A percentile compares a stretch with the other conserved stretches of the same genome.
Conservation (phyloP, 2,797 vertebrate species). For the Peromyscus melanophrys region DNA sequence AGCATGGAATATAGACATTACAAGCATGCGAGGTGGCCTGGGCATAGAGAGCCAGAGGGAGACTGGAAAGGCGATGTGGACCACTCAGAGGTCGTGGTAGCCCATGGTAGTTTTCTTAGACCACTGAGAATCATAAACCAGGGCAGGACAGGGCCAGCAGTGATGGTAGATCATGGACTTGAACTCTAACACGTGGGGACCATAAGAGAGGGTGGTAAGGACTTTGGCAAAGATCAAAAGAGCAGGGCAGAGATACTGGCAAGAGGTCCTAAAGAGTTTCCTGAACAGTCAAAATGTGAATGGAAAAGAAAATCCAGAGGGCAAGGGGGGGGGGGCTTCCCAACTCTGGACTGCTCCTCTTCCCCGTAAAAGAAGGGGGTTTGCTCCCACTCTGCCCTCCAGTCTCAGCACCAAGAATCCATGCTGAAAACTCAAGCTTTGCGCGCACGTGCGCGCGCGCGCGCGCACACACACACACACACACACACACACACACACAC, state of each 20-base stretch:
- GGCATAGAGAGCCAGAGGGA: rapidly evolving
- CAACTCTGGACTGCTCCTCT: neutral
- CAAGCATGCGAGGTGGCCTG: neutral
- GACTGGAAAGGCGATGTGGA: too few relatives aligned
- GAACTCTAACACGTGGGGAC: neutral
- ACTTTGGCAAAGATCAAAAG: neutral
- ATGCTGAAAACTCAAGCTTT: neutral
- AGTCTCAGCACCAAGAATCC: neutral
- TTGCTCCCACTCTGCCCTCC: neutral
- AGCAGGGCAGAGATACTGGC: neutral
- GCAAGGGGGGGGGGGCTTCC: neutral
- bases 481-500: too few relatives aligned
- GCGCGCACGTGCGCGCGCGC: too few relatives aligned
- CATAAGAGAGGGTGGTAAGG: rapidly evolving
- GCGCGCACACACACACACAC: too few relatives aligned
- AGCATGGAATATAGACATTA: rapidly evolving
- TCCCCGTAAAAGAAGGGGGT: neutral
- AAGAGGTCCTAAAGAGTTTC: neutral
- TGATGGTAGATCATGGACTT: neutral
- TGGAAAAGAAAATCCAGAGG: neutral
- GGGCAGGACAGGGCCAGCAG: neutral
- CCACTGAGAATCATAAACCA: neutral
- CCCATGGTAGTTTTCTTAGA: neutral
- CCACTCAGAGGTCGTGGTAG: rapidly evolving
- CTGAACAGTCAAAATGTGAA: neutral